These are phyloP conservation scores for Polia nebulosa DNA, from an alignment of 2,888 invertebrate species.

Conservation along the genomic window DNA sequence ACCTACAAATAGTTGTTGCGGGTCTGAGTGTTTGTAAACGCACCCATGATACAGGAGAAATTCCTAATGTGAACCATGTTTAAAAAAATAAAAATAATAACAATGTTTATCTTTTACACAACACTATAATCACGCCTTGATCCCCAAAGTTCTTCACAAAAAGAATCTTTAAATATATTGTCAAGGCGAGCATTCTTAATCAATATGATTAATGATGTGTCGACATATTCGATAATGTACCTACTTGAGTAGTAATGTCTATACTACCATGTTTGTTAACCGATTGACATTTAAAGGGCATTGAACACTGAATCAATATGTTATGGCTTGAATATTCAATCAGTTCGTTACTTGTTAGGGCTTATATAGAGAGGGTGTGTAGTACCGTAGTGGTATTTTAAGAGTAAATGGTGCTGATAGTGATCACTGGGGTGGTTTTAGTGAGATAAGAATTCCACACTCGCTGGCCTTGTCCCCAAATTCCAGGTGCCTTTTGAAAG, in stretches of 20 bases:
- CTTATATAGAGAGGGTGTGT: not conserved
- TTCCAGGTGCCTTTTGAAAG: too few species aligned
- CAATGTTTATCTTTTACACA: not conserved
- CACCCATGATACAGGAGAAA: too few species aligned
- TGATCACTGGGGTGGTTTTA: too few species aligned
- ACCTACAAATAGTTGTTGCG: too few species aligned
- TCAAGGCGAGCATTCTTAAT: slow-evolving; percentile 22
- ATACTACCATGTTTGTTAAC: slow-evolving; percentile 14
- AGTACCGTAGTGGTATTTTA: too few species aligned
- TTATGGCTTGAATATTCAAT: slow-evolving; percentile 3
- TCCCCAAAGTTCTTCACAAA: slow-evolving; percentile 1
- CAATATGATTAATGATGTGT: slow-evolving; percentile 44
- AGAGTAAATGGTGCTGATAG: too few species aligned
- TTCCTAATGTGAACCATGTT: too few species aligned
- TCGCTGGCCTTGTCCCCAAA: too few species aligned
- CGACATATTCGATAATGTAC: slow-evolving; percentile 33
- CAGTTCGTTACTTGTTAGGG: not conserved
- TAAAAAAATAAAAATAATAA: not conserved
- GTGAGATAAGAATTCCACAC: too few species aligned
- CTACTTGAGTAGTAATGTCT: slow-evolving; percentile 19
- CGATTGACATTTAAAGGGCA: slow-evolving; percentile 55
- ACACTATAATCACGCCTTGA: not conserved
- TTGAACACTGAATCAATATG: slow-evolving; percentile 33
- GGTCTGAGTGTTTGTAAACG: too few species aligned
- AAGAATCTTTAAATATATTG: slow-evolving; percentile 18